Conservation (phyloP, 1,140 invertebrate species). For the Drosophila murphyi region DNA sequence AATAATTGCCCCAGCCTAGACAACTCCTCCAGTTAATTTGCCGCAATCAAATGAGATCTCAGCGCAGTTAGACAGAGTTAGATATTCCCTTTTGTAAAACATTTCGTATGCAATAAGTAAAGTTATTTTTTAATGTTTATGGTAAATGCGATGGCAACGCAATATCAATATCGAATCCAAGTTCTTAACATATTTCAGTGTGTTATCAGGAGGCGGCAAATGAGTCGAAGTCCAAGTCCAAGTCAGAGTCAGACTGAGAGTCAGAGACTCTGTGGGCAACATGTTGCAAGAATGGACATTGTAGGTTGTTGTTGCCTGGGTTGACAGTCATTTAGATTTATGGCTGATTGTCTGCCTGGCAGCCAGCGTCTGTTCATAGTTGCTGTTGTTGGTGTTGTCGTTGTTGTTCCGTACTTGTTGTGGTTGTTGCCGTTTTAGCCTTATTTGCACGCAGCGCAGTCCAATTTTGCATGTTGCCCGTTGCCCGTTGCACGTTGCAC, state of each 20-base stretch:
- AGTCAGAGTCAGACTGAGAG: neutral
- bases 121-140: conserved; percentile 69
- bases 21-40: neutral
- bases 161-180: conserved; percentile 69
- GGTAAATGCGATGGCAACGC: conserved; percentile 62
- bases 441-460: conserved; percentile 55
- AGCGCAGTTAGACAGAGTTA: neutral
- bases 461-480: conserved; percentile 53
- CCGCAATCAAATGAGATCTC: conserved; percentile 1
- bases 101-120: conserved; percentile 57
- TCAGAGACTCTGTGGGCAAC: conserved; percentile 53
- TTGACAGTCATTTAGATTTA: conserved; percentile 84
- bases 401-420: conserved; percentile 27
- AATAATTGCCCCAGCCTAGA: too few relatives aligned
- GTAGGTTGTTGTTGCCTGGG: conserved; percentile 67
- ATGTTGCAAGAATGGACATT: conserved; percentile 74
- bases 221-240: conserved; percentile 50
- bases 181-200: conserved; percentile 79
- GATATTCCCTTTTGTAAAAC: conserved; percentile 4
- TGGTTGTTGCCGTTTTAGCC: conserved; percentile 49
- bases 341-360: conserved; percentile 78
- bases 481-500: conserved; percentile 37
- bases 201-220: conserved; percentile 79
- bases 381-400: conserved; percentile 14
- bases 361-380: conserved; percentile 72